Conservation (phyloP, 2,113 vertebrate genomes). For the Gila orcuttii region DNA sequence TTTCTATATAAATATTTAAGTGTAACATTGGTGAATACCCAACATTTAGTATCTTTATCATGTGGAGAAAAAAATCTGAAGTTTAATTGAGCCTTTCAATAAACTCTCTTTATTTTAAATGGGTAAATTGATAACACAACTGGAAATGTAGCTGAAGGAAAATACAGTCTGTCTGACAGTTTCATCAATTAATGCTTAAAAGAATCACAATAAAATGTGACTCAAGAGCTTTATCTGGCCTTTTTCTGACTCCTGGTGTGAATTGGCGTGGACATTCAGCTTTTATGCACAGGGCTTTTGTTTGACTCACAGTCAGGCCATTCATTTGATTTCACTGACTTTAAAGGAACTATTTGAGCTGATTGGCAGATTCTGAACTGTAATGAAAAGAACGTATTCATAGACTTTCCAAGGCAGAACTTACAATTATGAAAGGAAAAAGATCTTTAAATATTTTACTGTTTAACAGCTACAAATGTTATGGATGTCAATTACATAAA, state of each 20-base stretch:
- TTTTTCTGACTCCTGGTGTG: slow-evolving; percentile 4
- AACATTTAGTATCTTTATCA: neutral
- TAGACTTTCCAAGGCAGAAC: slow-evolving; percentile 8
- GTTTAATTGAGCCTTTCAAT: neutral
- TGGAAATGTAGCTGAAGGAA: neutral
- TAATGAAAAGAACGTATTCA: slow-evolving; percentile 35
- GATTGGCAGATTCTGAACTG: slow-evolving; percentile 29
- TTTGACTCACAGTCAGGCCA: slow-evolving; percentile 17
- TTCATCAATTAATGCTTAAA: neutral
- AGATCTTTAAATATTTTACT: neutral
- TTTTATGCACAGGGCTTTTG: slow-evolving; percentile 28
- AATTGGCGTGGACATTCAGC: neutral
- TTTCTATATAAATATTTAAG: neutral
- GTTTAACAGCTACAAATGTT: neutral
- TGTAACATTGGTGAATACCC: neutral
- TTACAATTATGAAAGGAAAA: slow-evolving; percentile 4
- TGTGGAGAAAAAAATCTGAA: too few relatives aligned
- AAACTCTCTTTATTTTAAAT: neutral
- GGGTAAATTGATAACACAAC: neutral
- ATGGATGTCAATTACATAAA: neutral
- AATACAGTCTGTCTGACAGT: neutral
- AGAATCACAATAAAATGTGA: slow-evolving; percentile 1
- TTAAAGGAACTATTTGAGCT: slow-evolving; percentile 22
- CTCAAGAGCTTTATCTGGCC: neutral
- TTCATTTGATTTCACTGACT: slow-evolving; percentile 28